Conservation (phyloP, 2,797 vertebrate species). For the Mormyrops boulengeri region DNA sequence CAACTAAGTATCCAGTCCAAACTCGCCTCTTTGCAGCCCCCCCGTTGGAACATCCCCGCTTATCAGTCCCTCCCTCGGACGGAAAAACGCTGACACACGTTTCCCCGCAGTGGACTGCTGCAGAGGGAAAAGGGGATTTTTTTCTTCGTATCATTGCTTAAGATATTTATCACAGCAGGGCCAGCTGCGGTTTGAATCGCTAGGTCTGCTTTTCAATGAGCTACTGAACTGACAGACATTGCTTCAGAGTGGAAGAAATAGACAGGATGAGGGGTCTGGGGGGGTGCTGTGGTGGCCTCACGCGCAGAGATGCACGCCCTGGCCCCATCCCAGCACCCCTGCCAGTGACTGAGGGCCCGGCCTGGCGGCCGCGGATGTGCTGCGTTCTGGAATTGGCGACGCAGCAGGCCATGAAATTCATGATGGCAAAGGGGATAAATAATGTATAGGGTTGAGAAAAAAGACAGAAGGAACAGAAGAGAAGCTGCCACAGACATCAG, state of each 20-base stretch:
- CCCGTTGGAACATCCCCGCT: not conserved
- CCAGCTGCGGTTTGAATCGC: conserved; percentile 36
- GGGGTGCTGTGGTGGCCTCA: not conserved
- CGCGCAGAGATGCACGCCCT: not conserved
- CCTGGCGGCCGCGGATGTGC: not conserved
- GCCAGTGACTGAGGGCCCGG: not conserved
- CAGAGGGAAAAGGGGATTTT: conserved; percentile 33
- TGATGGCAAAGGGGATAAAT: not conserved
- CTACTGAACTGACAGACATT: not conserved
- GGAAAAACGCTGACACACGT: conserved; percentile 32
- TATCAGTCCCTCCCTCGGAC: conserved; percentile 25
- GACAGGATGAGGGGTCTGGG: not conserved
- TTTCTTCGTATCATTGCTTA: conserved; percentile 36
- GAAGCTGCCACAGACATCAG: not conserved
- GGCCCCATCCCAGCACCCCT: not conserved
- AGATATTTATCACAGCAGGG: conserved; percentile 59
- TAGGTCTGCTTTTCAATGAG: conserved; percentile 9
- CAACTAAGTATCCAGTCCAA: not conserved
- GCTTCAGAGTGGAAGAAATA: not conserved
- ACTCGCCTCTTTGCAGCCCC: not conserved
- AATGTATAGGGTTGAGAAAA: not conserved
- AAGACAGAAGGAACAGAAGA: not conserved
- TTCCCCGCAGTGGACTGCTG: conserved; percentile 38
- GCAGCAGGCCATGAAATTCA: not conserved
- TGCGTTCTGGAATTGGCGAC: not conserved